phyloP scores from a whole-genome alignment of 2,113 vertebrate species.

The Coptodon rendalli region DNA sequence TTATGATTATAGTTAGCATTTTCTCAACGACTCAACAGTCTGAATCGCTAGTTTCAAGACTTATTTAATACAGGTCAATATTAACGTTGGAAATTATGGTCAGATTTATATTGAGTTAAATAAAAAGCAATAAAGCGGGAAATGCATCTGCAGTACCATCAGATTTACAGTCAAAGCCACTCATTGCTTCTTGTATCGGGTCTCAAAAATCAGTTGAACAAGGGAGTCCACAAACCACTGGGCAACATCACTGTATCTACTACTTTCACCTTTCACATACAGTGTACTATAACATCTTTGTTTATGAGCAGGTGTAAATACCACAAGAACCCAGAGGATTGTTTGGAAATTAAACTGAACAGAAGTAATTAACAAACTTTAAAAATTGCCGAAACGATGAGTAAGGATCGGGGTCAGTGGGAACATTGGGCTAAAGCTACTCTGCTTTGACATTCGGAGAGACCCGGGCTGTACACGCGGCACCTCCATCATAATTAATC shows the following conservation, averaged over 20 bases:
- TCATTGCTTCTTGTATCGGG: neutral
- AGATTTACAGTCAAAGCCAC: neutral
- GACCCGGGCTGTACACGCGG: slow-evolving; percentile 14
- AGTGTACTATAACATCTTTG: neutral
- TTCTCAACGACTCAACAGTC: neutral
- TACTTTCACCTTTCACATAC: neutral
- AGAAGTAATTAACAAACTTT: neutral
- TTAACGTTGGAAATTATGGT: neutral
- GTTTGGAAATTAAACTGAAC: neutral
- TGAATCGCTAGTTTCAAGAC: neutral
- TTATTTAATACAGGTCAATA: neutral
- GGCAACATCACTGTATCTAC: neutral
- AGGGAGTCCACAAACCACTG: neutral
- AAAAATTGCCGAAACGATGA: neutral
- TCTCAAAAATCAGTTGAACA: neutral
- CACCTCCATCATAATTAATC: slow-evolving; percentile 65
- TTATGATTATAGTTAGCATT: neutral
- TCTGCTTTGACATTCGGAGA: slow-evolving; percentile 45
- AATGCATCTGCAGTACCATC: neutral
- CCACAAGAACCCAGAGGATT: neutral
- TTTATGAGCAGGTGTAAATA: neutral
- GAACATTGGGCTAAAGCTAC: slow-evolving; percentile 34
- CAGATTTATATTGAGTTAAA: neutral
- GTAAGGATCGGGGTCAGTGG: neutral
- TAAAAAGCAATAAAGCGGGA: neutral